A percentile compares a stretch with the other conserved stretches of the same genome.
Evolutionary conservation across 2,113 vertebrate genomes (phyloP).

Genomic region (Grammomys surdaster): DNA sequence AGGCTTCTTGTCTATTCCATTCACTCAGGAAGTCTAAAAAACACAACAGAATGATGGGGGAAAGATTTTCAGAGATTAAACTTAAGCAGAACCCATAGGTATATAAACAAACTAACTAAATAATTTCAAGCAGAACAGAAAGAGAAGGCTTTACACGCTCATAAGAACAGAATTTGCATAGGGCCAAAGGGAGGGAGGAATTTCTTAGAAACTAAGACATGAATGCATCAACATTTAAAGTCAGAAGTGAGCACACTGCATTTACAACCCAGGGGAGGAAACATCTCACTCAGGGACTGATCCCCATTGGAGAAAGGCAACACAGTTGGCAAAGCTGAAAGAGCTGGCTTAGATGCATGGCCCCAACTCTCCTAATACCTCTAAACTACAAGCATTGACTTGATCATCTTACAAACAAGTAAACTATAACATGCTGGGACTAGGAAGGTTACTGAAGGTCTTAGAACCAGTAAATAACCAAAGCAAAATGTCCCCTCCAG

Average conservation of each 20-base stretch:
- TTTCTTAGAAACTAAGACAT: neutral
- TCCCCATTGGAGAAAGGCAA: neutral
- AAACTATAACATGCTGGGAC: neutral
- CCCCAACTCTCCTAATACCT: slow-evolving; percentile 17
- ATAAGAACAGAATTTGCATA: neutral
- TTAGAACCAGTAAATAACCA: neutral
- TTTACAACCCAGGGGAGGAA: neutral
- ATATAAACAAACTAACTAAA: slow-evolving; percentile 20
- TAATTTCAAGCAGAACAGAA: neutral
- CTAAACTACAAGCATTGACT: neutral
- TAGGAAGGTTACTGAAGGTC: neutral
- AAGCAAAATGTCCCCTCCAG: neutral
- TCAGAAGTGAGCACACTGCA: neutral
- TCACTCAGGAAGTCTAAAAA: neutral
- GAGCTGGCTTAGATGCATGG: neutral
- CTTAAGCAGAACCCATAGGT: slow-evolving; percentile 29
- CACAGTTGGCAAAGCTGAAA: slow-evolving; percentile 6
- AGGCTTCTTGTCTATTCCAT: neutral
- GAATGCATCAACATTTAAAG: neutral
- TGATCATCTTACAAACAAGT: neutral
- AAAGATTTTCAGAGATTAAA: slow-evolving; percentile 7
- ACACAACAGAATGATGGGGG: neutral
- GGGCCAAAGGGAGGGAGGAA: neutral
- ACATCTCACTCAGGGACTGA: neutral
- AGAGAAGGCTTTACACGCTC: neutral